Evolutionary conservation across 2,888 invertebrate species (phyloP).

Genomic region (Andrena minutula): DNA sequence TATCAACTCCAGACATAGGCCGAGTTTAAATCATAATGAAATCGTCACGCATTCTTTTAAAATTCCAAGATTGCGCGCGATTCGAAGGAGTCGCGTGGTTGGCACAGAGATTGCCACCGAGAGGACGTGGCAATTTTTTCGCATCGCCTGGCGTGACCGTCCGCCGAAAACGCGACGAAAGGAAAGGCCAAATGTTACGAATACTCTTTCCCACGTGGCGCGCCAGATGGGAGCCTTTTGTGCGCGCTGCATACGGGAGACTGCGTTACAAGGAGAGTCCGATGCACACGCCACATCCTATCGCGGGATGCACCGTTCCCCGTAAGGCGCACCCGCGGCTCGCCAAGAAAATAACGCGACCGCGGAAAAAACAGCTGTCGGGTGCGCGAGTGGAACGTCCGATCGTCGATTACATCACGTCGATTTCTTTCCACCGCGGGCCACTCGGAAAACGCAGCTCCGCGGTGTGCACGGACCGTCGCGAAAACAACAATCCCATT

Average conservation of each 20-base stretch:
- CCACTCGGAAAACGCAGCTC: constrained; percentile 8
- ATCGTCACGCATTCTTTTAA: background rate
- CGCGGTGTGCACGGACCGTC: background rate
- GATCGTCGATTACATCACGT: constrained; percentile 38
- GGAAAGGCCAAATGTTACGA: constrained; percentile 73
- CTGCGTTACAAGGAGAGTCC: constrained; percentile 50
- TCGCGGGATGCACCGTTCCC: constrained; percentile 13
- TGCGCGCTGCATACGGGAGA: constrained; percentile 51
- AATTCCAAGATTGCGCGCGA: background rate
- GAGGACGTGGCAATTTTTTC: constrained; percentile 4
- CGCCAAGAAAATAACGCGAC: constrained; percentile 13
- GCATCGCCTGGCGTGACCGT: constrained; percentile 10
- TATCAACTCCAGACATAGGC: too few species aligned
- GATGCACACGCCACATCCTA: constrained; percentile 64
- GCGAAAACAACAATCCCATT: constrained; percentile 1
- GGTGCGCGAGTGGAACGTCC: constrained; percentile 24
- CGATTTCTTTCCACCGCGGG: constrained; percentile 38
- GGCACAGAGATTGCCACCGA: background rate
- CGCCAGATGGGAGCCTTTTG: constrained; percentile 78
- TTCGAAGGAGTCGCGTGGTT: background rate
- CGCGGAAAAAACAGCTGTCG: constrained; percentile 24
- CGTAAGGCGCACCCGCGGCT: constrained; percentile 42
- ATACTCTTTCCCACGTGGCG: constrained; percentile 80
- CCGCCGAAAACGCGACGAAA: constrained; percentile 50
- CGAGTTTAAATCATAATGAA: background rate